Evolutionary conservation across 2,797 vertebrate species (phyloP).

Genomic region (Neoniphon sammara): DNA sequence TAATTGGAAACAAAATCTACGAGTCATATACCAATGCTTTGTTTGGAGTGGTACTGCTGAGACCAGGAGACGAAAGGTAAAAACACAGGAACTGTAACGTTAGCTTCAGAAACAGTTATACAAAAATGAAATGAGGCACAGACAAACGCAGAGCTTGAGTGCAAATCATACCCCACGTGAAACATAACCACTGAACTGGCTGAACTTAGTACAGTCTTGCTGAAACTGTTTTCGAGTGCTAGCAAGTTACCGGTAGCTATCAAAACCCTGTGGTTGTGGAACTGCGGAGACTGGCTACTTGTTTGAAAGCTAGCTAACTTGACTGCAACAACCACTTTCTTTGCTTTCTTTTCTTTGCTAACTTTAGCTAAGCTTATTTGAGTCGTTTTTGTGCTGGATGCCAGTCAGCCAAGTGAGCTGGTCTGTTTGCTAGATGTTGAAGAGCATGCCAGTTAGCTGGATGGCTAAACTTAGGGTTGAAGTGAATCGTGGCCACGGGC

Average conservation of each 20-base stretch:
- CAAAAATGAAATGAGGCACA: conserved; percentile 57
- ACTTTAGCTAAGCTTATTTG: background rate
- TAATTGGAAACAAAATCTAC: conserved; percentile 98
- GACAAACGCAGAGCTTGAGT: conserved; percentile 44
- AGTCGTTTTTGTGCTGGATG: background rate
- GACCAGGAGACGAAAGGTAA: conserved; percentile 96
- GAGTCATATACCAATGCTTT: conserved; percentile 98
- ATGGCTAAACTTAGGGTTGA: conserved; percentile 49
- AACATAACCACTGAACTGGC: conserved; percentile 63
- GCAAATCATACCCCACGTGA: conserved; percentile 67
- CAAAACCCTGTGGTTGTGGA: conserved; percentile 21
- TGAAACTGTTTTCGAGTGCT: conserved; percentile 47
- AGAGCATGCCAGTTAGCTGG: conserved; percentile 33
- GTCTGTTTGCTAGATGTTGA: conserved; percentile 4
- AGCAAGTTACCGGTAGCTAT: conserved; percentile 67
- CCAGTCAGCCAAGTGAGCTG: background rate
- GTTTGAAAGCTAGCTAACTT: conserved; percentile 10
- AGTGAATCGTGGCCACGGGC: conserved; percentile 53
- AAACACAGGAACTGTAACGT: conserved; percentile 66
- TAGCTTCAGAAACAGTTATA: conserved; percentile 51
- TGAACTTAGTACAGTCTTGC: conserved; percentile 3
- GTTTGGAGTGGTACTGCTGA: conserved; percentile 96
- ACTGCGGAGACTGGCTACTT: conserved; percentile 42
- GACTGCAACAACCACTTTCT: conserved; percentile 10
- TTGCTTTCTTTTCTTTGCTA: background rate